A percentile compares a stretch with the other conserved stretches of the same genome.
phyloP scores from a whole-genome alignment of 2,888 invertebrate genomes.

The Drosophila dives region DNA sequence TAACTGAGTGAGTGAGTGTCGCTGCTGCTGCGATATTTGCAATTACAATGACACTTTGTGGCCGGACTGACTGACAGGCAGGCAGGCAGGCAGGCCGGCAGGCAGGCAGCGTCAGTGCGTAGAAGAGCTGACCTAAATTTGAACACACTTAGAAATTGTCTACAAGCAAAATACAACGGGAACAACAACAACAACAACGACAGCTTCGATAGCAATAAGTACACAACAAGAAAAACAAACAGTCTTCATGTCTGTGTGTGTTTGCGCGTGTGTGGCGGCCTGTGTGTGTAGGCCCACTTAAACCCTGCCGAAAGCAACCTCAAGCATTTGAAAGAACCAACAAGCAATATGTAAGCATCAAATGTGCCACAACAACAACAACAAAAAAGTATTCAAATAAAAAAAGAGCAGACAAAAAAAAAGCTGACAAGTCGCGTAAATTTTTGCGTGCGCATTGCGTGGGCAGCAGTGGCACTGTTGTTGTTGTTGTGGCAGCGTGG shows the following conservation, averaged over 20 bases:
- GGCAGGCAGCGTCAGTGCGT: constrained; percentile 43
- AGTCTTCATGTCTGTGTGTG: background rate
- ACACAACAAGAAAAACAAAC: constrained; percentile 66
- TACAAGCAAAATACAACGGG: constrained; percentile 66
- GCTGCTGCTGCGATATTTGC: constrained; percentile 77
- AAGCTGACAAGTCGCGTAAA: constrained; percentile 78
- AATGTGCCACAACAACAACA: constrained; percentile 44
- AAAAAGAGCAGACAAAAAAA: constrained; percentile 4
- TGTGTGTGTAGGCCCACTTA: constrained; percentile 74
- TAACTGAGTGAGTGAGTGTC: constrained; percentile 26
- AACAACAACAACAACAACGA: constrained; percentile 56
- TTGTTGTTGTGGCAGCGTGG: constrained; percentile 28
- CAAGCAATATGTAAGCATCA: constrained; percentile 69
- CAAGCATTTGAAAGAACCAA: constrained; percentile 77
- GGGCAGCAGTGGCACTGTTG: constrained; percentile 51
- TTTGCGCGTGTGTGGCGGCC: constrained; percentile 2
- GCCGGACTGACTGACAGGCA: constrained; percentile 45
- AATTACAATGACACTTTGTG: constrained; percentile 82
- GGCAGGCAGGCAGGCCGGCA: constrained; percentile 18
- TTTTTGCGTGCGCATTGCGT: constrained; percentile 77
- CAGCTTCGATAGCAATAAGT: constrained; percentile 76
- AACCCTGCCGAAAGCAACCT: constrained; percentile 81
- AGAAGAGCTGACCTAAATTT: constrained; percentile 76
- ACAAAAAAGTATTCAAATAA: constrained; percentile 38
- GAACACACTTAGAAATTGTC: constrained; percentile 80